Percentiles rank a stretch among this genome's conserved stretches.
Evolutionary conservation across 2,113 vertebrate genomes (phyloP).

Genomic region (Halichoeres trimaculatus): DNA sequence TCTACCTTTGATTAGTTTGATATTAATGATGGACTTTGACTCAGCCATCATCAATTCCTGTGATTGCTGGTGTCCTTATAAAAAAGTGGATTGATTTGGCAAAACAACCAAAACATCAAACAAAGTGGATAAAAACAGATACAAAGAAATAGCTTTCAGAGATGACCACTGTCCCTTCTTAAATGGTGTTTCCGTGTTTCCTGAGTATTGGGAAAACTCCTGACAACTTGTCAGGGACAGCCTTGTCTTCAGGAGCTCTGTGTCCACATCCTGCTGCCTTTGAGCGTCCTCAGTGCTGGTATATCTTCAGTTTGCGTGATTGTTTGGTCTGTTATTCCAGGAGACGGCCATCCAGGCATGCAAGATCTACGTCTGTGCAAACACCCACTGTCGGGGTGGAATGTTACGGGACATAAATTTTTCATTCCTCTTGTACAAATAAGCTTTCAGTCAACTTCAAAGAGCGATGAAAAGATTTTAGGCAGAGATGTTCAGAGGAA

Average conservation of each 20-base stretch:
- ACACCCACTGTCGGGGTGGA: neutral
- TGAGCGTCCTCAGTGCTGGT: neutral
- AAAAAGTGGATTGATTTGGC: too few relatives aligned
- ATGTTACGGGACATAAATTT: constrained; percentile 10
- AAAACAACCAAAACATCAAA: too few relatives aligned
- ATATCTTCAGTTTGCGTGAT: constrained; percentile 11
- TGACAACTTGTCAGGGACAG: constrained; percentile 39
- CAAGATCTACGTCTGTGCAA: constrained; percentile 9
- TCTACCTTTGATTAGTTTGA: too few relatives aligned
- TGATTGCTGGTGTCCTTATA: too few relatives aligned
- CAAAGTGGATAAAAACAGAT: too few relatives aligned
- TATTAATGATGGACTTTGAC: too few relatives aligned
- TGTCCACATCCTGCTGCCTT: constrained; percentile 31
- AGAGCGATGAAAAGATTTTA: constrained; percentile 9
- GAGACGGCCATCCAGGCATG: constrained; percentile 12
- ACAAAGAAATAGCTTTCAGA: too few relatives aligned
- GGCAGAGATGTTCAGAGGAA: neutral
- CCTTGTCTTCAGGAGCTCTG: constrained; percentile 18
- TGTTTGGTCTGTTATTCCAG: neutral
- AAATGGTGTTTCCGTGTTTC: constrained; percentile 1
- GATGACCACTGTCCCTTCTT: neutral
- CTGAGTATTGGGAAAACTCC: constrained; percentile 12
- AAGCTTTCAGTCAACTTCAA: constrained; percentile 3
- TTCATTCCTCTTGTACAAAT: constrained; percentile 18
- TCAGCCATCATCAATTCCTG: too few relatives aligned